These are phyloP conservation scores for Calephelis perditalis DNA, from an alignment of 2,888 invertebrate species.

Conservation along the genomic window DNA sequence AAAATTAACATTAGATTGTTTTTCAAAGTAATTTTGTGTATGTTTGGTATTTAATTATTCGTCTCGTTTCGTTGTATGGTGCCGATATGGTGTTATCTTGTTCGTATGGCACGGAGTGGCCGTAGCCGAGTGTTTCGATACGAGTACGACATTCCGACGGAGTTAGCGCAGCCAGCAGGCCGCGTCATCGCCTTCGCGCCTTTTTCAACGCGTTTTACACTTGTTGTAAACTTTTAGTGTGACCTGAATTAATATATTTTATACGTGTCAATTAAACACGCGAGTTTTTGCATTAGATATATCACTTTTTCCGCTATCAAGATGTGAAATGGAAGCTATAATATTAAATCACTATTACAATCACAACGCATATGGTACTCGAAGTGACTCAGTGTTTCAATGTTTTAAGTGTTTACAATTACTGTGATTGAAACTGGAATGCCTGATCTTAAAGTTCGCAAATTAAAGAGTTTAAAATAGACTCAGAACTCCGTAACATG, in stretches of 20 bases:
- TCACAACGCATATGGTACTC: conserved; percentile 41
- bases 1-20: conserved; percentile 8
- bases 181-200: conserved; percentile 40
- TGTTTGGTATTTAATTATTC: conserved; percentile 16
- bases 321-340: conserved; percentile 27
- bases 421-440: conserved; percentile 55
- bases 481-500: conserved; percentile 39
- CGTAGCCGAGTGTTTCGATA: conserved; percentile 29
- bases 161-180: conserved; percentile 47
- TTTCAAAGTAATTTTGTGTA: background rate
- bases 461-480: conserved; percentile 47
- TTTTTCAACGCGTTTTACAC: conserved; percentile 37
- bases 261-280: conserved; percentile 20
- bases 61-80: conserved; percentile 42
- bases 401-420: conserved; percentile 53
- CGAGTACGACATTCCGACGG: conserved; percentile 49
- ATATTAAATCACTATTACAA: conserved; percentile 18
- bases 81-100: conserved; percentile 45
- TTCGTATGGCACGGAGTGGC: conserved; percentile 33
- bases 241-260: conserved; percentile 33
- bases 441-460: conserved; percentile 41
- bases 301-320: conserved; percentile 21
- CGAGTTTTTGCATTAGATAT: conserved; percentile 15
- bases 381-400: conserved; percentile 63
- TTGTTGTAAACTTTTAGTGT: conserved; percentile 44